Percentiles rank a stretch among this genome's conserved stretches.
phyloP scores from a whole-genome alignment of 1,140 invertebrate species.

The Zaprionus gabonicus region DNA sequence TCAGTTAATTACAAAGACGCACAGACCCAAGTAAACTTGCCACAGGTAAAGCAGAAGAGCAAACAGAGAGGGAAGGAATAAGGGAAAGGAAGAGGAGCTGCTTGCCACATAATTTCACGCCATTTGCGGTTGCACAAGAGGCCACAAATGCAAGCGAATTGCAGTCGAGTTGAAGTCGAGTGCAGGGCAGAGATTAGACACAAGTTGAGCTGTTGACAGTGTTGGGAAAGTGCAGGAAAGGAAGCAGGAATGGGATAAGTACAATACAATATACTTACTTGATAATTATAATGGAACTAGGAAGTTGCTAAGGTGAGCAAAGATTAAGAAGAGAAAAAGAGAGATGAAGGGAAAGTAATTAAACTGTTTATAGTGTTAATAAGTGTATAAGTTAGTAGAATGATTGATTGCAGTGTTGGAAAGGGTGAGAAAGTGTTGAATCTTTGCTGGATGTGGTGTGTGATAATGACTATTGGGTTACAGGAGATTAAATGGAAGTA shows the following conservation, averaged over 20 bases:
- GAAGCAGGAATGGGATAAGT: background rate
- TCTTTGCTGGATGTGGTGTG: too few relatives aligned
- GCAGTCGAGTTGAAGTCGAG: conserved; percentile 26
- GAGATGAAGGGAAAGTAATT: background rate
- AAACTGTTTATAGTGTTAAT: conserved; percentile 1
- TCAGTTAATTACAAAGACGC: conserved; percentile 69
- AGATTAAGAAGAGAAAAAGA: conserved; percentile 3
- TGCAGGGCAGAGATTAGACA: conserved; percentile 40
- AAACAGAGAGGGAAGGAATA: background rate
- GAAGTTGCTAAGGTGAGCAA: background rate
- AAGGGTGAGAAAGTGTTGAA: too few relatives aligned
- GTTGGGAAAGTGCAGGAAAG: background rate
- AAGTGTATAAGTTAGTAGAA: background rate
- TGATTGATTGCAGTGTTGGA: background rate
- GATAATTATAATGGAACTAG: background rate
- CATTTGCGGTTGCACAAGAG: conserved; percentile 72
- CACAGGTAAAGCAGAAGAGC: background rate
- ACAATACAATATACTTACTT: background rate
- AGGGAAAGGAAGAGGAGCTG: background rate
- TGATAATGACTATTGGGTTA: too few relatives aligned
- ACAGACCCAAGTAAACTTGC: background rate
- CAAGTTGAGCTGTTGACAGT: background rate
- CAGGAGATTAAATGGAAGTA: too few relatives aligned
- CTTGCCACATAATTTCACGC: conserved; percentile 68
- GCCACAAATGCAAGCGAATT: conserved; percentile 52